Percentiles rank a stretch among this genome's conserved stretches.
Conservation (phyloP, 2,888 invertebrate species). For the Arctia plantaginis region DNA sequence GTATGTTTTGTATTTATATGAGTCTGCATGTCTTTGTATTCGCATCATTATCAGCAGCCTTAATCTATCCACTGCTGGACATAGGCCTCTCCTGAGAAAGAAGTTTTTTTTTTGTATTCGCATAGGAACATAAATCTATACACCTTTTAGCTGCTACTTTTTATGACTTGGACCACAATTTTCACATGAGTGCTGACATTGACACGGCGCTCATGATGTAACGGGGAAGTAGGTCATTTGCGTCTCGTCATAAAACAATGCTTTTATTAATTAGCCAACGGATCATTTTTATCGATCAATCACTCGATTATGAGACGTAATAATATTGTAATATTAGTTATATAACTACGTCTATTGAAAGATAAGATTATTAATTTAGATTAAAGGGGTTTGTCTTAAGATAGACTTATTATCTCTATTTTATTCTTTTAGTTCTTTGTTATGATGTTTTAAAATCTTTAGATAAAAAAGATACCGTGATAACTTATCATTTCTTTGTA, state of each 20-base stretch:
- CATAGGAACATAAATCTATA: neutral
- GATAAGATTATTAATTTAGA: neutral
- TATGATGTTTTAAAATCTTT: neutral
- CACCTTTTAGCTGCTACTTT: neutral
- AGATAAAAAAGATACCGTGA: neutral
- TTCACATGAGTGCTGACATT: slow-evolving; percentile 58
- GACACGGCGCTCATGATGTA: slow-evolving; percentile 57
- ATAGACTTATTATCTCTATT: no score
- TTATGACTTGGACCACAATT: slow-evolving; percentile 20
- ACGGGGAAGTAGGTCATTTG: slow-evolving; percentile 52
- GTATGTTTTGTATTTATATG: no score
- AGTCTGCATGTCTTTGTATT: neutral
- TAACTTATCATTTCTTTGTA: no score
- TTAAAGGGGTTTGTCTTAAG: neutral
- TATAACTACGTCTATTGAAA: slow-evolving; percentile 22
- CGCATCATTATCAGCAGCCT: no score
- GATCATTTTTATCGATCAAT: slow-evolving; percentile 42
- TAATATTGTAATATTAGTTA: slow-evolving; percentile 23
- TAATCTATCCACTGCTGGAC: no score
- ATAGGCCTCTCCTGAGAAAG: no score
- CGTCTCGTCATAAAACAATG: slow-evolving; percentile 49
- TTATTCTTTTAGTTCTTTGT: no score
- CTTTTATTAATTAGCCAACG: slow-evolving; percentile 41
- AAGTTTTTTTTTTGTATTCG: no score
- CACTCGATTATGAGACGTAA: slow-evolving; percentile 34